A percentile compares a stretch with the other conserved stretches of the same genome.
Evolutionary conservation across 2,888 invertebrate species (phyloP).

Genomic region (Orchesella flavescens): DNA sequence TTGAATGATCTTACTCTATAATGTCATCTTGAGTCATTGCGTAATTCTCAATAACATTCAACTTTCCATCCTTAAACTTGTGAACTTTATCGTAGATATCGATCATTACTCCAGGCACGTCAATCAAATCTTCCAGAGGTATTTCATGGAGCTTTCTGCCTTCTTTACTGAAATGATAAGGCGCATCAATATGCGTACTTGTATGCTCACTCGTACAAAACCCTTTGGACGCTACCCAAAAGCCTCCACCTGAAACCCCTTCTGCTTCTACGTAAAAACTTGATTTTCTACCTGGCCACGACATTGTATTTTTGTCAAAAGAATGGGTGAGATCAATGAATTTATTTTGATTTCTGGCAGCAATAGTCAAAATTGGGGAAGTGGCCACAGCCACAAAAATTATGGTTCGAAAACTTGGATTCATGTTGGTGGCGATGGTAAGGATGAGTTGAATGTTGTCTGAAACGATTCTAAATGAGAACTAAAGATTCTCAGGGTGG

Average conservation of each 20-base stretch:
- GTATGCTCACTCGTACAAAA: slow-evolving; percentile 76
- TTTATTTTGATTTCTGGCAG: slow-evolving; percentile 37
- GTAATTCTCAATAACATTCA: slow-evolving; percentile 55
- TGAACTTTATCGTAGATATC: slow-evolving; percentile 64
- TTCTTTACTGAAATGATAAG: slow-evolving; percentile 77
- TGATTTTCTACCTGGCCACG: slow-evolving; percentile 61
- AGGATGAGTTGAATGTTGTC: background rate
- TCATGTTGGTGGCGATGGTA: too few relatives aligned
- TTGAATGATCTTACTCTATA: slow-evolving; percentile 41
- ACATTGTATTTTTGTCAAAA: slow-evolving; percentile 63
- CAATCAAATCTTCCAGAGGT: slow-evolving; percentile 75
- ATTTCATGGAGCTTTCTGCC: slow-evolving; percentile 77
- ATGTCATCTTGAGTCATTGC: slow-evolving; percentile 56
- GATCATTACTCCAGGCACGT: slow-evolving; percentile 58
- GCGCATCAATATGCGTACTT: slow-evolving; percentile 80
- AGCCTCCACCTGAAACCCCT: slow-evolving; percentile 41
- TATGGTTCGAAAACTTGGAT: background rate
- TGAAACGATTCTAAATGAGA: too few relatives aligned
- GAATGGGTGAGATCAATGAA: slow-evolving; percentile 65
- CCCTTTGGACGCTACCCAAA: slow-evolving; percentile 60
- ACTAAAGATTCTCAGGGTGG: too few relatives aligned
- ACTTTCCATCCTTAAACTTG: slow-evolving; percentile 29
- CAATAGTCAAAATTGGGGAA: background rate
- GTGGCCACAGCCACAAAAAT: background rate
- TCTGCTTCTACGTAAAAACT: slow-evolving; percentile 59